A percentile compares a stretch with the other conserved stretches of the same genome.
phyloP scores from a whole-genome alignment of 2,113 vertebrate genomes.

The Cettia cetti region DNA sequence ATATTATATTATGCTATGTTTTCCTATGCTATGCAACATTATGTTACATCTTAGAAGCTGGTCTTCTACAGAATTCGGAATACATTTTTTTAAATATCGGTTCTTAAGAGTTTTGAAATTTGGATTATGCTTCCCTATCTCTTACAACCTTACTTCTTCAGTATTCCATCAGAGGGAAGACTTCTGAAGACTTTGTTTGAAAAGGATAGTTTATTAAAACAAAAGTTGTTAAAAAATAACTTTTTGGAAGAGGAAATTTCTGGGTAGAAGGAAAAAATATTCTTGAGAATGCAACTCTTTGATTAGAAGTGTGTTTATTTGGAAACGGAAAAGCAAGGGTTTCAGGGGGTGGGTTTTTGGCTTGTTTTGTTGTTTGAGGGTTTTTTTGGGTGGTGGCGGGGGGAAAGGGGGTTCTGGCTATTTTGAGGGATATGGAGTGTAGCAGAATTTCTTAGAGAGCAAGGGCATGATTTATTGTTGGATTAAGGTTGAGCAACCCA shows the following conservation, averaged over 20 bases:
- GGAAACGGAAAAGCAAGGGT: not conserved
- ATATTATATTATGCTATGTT: too few relatives aligned
- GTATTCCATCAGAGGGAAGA: not conserved
- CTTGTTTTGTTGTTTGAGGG: not conserved
- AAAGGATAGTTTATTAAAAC: not conserved
- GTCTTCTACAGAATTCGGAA: not conserved
- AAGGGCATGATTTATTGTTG: too few relatives aligned
- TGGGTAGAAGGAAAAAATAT: not conserved
- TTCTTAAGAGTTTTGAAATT: not conserved
- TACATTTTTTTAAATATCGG: fast-evolving
- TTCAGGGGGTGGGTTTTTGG: fast-evolving
- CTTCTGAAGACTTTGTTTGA: not conserved
- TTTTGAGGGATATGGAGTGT: not conserved
- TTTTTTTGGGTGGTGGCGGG: fast-evolving
- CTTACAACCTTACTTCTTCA: not conserved
- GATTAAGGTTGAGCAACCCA: too few relatives aligned
- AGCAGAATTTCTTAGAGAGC: too few relatives aligned
- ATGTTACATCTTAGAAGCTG: not conserved
- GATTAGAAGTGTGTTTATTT: not conserved
- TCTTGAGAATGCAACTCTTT: not conserved
- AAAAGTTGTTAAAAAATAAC: not conserved
- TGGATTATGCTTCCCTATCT: not conserved
- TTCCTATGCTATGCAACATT: not conserved
- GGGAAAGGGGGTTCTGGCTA: fast-evolving
- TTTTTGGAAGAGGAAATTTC: not conserved